Evolutionary conservation across 2,797 vertebrate genomes (phyloP).

Genomic region (Babyrousa celebensis): DNA sequence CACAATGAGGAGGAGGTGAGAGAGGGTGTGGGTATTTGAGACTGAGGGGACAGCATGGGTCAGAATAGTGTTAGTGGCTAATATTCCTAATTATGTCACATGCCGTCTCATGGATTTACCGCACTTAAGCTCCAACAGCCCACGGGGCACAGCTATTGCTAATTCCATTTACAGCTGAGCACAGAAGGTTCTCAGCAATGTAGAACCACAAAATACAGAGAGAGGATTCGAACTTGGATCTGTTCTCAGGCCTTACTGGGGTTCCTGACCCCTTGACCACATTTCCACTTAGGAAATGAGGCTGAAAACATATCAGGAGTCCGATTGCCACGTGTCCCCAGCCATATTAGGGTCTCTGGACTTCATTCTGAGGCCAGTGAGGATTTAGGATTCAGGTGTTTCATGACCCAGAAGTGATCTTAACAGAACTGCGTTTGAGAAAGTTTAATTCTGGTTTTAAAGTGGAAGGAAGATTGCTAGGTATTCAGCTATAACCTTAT

Average conservation of each 20-base stretch:
- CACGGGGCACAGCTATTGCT: rapidly evolving
- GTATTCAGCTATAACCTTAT: conserved; percentile 81
- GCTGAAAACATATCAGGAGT: background rate
- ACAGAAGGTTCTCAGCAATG: rapidly evolving
- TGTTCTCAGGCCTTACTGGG: rapidly evolving
- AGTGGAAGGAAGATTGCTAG: conserved; percentile 70
- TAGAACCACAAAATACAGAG: too few species aligned
- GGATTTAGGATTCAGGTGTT: background rate
- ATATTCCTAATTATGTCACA: rapidly evolving
- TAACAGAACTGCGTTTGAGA: background rate
- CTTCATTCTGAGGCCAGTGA: background rate
- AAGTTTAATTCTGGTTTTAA: background rate
- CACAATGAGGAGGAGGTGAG: background rate
- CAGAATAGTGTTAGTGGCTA: rapidly evolving
- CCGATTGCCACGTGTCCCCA: rapidly evolving
- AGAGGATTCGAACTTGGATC: background rate
- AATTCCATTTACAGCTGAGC: background rate
- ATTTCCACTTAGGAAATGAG: rapidly evolving
- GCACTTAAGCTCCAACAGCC: rapidly evolving
- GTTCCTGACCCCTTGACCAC: background rate
- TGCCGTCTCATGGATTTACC: rapidly evolving
- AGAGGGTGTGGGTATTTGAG: rapidly evolving
- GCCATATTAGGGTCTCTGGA: background rate
- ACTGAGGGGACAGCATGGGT: background rate
- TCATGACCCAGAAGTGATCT: background rate